Percentiles rank a stretch among this genome's conserved stretches.
phyloP scores from a whole-genome alignment of 1,140 invertebrate genomes.

The Aphelenchoides avenae region DNA sequence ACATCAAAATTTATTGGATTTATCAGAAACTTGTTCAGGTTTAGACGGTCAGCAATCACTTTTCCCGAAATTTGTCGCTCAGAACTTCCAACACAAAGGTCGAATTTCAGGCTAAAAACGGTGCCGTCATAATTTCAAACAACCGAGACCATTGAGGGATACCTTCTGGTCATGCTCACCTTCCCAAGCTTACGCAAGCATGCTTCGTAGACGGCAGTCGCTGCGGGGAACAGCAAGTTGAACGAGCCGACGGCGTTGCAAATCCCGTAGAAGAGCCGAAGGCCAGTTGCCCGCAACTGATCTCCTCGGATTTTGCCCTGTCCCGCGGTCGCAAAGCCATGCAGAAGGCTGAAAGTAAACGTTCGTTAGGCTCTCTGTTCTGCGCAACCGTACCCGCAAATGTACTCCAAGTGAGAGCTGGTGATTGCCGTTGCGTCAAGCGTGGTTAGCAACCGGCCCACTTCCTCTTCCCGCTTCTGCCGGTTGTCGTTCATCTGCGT shows the following conservation, averaged over 20 bases:
- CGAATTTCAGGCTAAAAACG: no score
- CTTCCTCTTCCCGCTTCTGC: conserved; percentile 30
- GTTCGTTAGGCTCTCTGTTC: no score
- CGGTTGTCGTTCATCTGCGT: conserved; percentile 39
- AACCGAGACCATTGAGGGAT: no score
- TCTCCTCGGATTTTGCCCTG: no score
- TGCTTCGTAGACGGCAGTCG: conserved; percentile 10
- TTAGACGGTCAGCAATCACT: no score
- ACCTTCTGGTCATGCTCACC: no score
- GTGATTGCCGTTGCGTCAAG: conserved; percentile 25
- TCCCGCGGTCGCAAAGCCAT: conserved; percentile 6
- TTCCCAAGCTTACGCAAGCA: conserved; percentile 25
- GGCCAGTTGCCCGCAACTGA: conserved; percentile 15
- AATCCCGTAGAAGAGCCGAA: conserved; percentile 28
- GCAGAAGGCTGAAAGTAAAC: conserved; percentile 2
- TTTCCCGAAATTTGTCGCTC: no score
- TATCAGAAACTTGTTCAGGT: no score
- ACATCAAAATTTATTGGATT: not conserved
- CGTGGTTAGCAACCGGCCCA: conserved; percentile 19
- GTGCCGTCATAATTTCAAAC: no score
- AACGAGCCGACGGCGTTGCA: conserved; percentile 20
- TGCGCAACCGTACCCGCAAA: no score
- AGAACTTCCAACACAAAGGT: no score
- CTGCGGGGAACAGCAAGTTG: conserved; percentile 28
- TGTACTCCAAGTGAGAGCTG: conserved; percentile 31